phyloP scores from a whole-genome alignment of 92 coral and sea anemone species.

The Heteractis magnifica region DNA sequence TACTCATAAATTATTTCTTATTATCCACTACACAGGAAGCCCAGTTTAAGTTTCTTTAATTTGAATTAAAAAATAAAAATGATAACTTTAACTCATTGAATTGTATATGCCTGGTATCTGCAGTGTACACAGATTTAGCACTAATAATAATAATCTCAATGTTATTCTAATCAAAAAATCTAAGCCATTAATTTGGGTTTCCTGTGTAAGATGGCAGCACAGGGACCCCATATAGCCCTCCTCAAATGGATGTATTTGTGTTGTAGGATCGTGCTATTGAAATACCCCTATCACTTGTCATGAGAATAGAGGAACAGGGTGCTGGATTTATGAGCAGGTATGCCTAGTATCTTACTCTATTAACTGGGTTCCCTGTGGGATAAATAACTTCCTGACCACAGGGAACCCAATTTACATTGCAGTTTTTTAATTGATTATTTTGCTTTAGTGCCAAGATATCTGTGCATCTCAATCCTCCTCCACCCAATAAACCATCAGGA shows the following conservation, averaged over 20 bases:
- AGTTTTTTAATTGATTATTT: neutral
- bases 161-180: neutral
- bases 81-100: too few species aligned
- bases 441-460: constrained; percentile 77
- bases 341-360: neutral
- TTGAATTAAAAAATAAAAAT: too few species aligned
- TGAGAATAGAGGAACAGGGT: constrained; percentile 75
- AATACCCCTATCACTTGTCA: constrained; percentile 60
- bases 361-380: neutral
- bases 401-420: neutral
- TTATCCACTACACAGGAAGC: neutral
- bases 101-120: too few species aligned
- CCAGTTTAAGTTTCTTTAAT: neutral
- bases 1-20: neutral
- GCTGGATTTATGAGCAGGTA: constrained; percentile 97
- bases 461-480: constrained; percentile 62
- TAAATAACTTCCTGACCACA: neutral
- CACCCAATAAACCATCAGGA: constrained; percentile 72
- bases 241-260: neutral
- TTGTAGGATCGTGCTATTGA: constrained; percentile 79
- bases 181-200: neutral
- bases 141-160: too few species aligned
- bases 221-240: neutral
- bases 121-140: too few species aligned
- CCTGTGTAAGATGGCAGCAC: neutral